Percentiles rank a stretch among this genome's conserved stretches.
Conservation (phyloP, 2,113 vertebrate species). For the Zeus faber region DNA sequence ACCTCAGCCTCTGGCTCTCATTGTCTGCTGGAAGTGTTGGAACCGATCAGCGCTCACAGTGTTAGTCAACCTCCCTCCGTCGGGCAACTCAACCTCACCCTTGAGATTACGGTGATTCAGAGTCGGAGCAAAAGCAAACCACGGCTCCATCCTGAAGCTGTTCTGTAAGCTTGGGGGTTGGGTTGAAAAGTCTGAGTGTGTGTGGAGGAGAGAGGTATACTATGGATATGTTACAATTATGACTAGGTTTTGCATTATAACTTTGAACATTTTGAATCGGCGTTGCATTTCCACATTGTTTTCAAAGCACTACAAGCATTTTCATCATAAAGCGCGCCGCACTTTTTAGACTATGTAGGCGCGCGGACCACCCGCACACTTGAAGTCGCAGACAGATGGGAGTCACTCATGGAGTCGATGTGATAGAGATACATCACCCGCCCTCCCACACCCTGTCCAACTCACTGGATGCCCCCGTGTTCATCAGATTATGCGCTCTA, state of each 20-base stretch:
- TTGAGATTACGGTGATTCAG: background rate
- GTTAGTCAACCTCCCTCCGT: constrained; percentile 29
- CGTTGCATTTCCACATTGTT: too few species aligned
- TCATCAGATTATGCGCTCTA: constrained; percentile 31
- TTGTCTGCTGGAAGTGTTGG: constrained; percentile 39
- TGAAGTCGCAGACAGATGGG: constrained; percentile 67
- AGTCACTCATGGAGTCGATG: constrained; percentile 55
- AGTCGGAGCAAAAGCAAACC: too few species aligned
- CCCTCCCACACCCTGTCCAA: constrained; percentile 64
- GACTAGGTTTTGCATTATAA: too few species aligned
- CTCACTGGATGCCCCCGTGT: constrained; percentile 48
- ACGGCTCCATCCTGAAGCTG: too few species aligned
- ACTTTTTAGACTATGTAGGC: constrained; percentile 52
- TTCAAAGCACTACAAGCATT: too few species aligned
- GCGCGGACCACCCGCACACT: constrained; percentile 66
- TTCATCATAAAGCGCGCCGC: constrained; percentile 34
- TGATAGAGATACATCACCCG: constrained; percentile 63
- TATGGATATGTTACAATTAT: too few species aligned
- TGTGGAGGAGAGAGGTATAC: too few species aligned
- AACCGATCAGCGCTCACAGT: constrained; percentile 44
- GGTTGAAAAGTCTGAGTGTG: too few species aligned
- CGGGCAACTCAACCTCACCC: constrained; percentile 25
- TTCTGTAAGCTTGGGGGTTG: too few species aligned
- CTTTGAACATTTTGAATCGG: too few species aligned
- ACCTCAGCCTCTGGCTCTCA: constrained; percentile 41